Conservation (phyloP, 2,888 invertebrate genomes). For the Aspidiotus rigidus region DNA sequence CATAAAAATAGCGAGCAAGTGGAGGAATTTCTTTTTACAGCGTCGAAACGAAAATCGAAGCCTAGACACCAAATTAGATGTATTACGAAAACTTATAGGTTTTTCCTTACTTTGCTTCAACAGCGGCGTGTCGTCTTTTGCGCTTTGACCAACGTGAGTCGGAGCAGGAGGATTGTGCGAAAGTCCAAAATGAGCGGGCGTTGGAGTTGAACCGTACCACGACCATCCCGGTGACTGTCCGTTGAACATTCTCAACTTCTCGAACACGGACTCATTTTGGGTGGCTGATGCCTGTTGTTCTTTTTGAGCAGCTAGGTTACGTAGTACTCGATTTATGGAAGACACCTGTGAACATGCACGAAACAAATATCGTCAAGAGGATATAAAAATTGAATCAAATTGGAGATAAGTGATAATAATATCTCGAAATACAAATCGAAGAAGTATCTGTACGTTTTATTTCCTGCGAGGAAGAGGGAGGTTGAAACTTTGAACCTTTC, state of each 20-base stretch:
- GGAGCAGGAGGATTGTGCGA: constrained; percentile 32
- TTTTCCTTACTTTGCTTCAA: too few species aligned
- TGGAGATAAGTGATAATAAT: too few species aligned
- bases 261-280: constrained; percentile 76
- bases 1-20: constrained; percentile 11
- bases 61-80: not conserved
- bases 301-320: constrained; percentile 93
- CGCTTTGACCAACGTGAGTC: constrained; percentile 33
- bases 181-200: constrained; percentile 33
- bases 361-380: too few species aligned
- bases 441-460: too few species aligned
- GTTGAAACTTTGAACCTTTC: too few species aligned
- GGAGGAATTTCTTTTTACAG: too few species aligned
- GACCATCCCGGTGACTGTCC: constrained; percentile 55
- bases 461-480: too few species aligned
- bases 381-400: not conserved
- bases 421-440: too few species aligned
- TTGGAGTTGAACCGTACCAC: constrained; percentile 37
- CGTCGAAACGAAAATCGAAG: not conserved
- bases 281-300: constrained; percentile 66
- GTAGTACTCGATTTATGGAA: constrained; percentile 92
- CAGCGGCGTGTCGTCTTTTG: constrained; percentile 23
- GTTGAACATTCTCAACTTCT: constrained; percentile 90
- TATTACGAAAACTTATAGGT: too few species aligned
- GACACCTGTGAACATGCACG: constrained; percentile 63